Percentiles rank a stretch among this genome's conserved stretches.
phyloP scores from a whole-genome alignment of 2,797 vertebrate genomes.

The Linurgus olivaceus region DNA sequence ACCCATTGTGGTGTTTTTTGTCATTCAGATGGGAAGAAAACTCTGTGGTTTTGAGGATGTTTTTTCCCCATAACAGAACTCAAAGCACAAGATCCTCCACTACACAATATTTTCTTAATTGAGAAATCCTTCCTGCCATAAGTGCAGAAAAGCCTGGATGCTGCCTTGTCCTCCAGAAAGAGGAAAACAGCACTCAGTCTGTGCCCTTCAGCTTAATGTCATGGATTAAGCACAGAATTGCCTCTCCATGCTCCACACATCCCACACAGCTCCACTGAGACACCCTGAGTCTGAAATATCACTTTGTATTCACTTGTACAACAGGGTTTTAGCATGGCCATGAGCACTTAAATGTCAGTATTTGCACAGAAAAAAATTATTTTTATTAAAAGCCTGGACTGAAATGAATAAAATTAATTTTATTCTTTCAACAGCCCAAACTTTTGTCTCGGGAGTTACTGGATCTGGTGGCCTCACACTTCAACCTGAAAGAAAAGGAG shows the following conservation, averaged over 20 bases:
- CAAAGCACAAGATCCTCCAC: background rate
- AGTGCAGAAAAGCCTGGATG: background rate
- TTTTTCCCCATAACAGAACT: background rate
- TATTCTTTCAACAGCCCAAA: slow-evolving; percentile 84
- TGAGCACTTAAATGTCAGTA: background rate
- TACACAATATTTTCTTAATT: background rate
- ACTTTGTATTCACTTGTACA: background rate
- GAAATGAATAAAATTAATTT: background rate
- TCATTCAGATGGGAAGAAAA: background rate
- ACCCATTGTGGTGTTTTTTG: background rate
- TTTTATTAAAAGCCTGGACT: background rate
- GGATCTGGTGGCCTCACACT: slow-evolving; percentile 96
- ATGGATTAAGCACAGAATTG: background rate
- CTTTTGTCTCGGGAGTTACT: slow-evolving; percentile 92
- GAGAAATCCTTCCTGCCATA: background rate
- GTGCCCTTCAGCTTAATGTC: background rate
- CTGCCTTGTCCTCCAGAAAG: background rate
- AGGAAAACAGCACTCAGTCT: background rate
- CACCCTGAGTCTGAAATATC: background rate
- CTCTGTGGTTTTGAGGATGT: background rate
- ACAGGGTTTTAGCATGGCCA: background rate
- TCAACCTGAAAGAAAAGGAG: slow-evolving; percentile 97
- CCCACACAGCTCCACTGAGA: background rate
- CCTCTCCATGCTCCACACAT: rapidly evolving
- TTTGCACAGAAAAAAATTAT: background rate